phyloP scores from a whole-genome alignment of 2,113 vertebrate genomes.

The Mesembrinibis cayennensis region DNA sequence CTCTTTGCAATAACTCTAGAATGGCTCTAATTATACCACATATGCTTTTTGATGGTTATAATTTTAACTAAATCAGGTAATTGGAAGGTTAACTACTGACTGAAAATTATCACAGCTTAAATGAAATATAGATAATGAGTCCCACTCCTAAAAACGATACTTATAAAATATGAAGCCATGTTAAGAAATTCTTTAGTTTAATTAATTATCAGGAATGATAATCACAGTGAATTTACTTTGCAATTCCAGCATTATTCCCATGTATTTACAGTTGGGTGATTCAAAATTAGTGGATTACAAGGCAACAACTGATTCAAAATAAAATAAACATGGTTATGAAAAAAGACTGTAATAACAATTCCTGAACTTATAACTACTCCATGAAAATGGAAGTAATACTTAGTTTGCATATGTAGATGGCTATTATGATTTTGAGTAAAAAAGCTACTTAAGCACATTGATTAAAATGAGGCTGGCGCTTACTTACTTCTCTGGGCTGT shows the following conservation, averaged over 20 bases:
- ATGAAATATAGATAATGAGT: background rate
- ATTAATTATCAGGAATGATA: background rate
- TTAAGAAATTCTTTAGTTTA: background rate
- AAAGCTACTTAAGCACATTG: background rate
- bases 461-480: background rate
- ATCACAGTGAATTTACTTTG: background rate
- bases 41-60: background rate
- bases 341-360: background rate
- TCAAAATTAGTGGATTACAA: background rate
- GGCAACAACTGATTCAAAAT: background rate
- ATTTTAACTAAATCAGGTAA: constrained; percentile 27
- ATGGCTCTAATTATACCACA: background rate
- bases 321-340: background rate
- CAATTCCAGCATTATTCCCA: background rate
- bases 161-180: background rate
- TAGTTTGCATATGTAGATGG: background rate
- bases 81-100: constrained; percentile 3
- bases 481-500: background rate
- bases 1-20: background rate
- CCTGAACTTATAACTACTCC: background rate
- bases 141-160: background rate
- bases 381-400: background rate
- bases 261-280: background rate
- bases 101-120: constrained; percentile 19
- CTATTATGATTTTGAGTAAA: background rate